Conservation (phyloP, 2,888 invertebrate genomes). For the Microdon myrmicae region DNA sequence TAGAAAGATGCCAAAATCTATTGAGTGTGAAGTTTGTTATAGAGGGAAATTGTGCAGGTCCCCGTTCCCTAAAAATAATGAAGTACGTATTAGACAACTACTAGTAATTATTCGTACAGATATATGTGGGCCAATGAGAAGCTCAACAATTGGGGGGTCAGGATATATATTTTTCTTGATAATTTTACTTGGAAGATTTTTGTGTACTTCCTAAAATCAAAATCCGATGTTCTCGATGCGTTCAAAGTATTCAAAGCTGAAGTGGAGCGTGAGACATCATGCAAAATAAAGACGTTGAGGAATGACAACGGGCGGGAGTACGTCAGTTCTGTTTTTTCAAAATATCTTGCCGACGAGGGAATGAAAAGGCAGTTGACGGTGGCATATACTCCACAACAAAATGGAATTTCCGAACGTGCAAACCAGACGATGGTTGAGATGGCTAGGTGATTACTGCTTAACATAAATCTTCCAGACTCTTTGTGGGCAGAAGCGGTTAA, state of each 20-base stretch:
- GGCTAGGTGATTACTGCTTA: constrained; percentile 1
- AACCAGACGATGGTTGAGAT: constrained; percentile 7
- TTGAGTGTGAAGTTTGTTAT: constrained; percentile 9
- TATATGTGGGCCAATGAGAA: constrained; percentile 5
- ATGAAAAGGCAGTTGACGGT: constrained; percentile 6
- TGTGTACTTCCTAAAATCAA: constrained; percentile 45
- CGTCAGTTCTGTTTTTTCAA: neutral
- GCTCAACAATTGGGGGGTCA: neutral
- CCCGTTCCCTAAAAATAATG: too few relatives aligned
- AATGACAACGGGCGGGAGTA: constrained; percentile 8
- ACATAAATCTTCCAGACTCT: constrained; percentile 4
- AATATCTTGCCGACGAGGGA: neutral
- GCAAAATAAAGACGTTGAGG: constrained; percentile 9
- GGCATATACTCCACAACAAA: constrained; percentile 12
- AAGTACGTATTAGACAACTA: too few relatives aligned
- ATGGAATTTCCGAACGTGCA: constrained; percentile 8
- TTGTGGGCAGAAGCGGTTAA: constrained; percentile 5
- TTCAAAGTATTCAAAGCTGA: constrained; percentile 11
- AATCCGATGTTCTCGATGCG: constrained; percentile 17
- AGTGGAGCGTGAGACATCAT: constrained; percentile 13
- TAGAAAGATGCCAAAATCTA: neutral
- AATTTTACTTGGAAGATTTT: constrained; percentile 16
- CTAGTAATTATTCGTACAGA: constrained; percentile 7
- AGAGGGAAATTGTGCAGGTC: too few relatives aligned
- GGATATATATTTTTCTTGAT: constrained; percentile 3